A percentile compares a stretch with the other conserved stretches of the same genome.
phyloP scores from a whole-genome alignment of 2,797 vertebrate species.

The Molossus molossus region DNA sequence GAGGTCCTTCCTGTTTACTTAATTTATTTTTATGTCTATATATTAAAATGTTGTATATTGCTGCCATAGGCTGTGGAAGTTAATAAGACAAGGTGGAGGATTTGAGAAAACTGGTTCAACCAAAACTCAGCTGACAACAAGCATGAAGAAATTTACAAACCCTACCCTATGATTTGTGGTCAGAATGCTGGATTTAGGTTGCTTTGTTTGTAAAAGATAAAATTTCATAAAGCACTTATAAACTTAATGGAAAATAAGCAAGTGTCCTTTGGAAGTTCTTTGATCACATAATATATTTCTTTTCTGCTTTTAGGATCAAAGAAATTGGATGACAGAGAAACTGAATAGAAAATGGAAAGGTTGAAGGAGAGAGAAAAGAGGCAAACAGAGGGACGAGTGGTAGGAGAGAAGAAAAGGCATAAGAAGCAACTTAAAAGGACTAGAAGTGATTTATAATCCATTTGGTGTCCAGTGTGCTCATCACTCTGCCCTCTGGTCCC shows the following conservation, averaged over 20 bases:
- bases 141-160: neutral
- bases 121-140: conserved; percentile 38
- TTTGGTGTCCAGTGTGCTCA: neutral
- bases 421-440: conserved; percentile 68
- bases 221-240: conserved; percentile 19
- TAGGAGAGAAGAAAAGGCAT: conserved; percentile 53
- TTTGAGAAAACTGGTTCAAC: neutral
- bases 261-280: conserved; percentile 59
- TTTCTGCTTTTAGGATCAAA: conserved; percentile 46
- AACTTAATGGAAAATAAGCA: neutral
- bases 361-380: neutral
- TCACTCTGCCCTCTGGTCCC: conserved; percentile 32
- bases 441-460: conserved; percentile 70
- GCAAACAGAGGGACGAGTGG: neutral
- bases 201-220: conserved; percentile 36
- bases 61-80: neutral
- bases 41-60: neutral
- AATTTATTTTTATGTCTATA: conserved; percentile 9
- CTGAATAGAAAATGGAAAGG: conserved; percentile 10
- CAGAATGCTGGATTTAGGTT: neutral
- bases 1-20: neutral
- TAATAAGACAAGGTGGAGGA: neutral
- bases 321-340: conserved; percentile 40
- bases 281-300: conserved; percentile 69
- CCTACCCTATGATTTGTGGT: neutral